These are phyloP conservation scores for Peromyscus californicus DNA, from an alignment of 2,113 vertebrate genomes.

Conservation along the genomic window DNA sequence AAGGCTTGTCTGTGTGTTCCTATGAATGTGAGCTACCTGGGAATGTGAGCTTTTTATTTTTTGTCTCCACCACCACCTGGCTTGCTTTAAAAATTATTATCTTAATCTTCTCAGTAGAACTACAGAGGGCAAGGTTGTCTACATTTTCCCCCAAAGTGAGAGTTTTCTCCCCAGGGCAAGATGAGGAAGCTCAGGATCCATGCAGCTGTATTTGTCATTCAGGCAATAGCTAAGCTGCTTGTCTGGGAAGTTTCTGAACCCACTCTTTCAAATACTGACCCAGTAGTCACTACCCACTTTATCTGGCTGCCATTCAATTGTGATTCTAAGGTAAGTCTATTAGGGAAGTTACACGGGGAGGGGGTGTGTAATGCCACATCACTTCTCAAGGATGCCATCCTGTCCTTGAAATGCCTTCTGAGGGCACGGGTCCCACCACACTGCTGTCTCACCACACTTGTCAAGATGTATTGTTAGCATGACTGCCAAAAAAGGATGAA, in stretches of 20 bases:
- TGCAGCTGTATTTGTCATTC: background rate
- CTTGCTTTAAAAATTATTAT: slow-evolving; percentile 36
- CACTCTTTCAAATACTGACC: background rate
- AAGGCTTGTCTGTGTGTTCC: background rate
- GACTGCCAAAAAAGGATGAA: slow-evolving; percentile 23
- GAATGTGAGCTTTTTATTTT: background rate
- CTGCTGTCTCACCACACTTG: background rate
- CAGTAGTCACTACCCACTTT: background rate
- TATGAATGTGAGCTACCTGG: background rate
- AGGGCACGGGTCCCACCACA: background rate
- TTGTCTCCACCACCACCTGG: background rate
- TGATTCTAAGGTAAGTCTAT: background rate
- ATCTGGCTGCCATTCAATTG: background rate
- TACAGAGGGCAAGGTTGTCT: background rate
- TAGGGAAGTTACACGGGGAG: background rate
- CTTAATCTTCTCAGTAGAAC: background rate
- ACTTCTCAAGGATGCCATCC: background rate
- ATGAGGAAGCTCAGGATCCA: background rate
- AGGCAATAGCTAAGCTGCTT: background rate
- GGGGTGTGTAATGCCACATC: background rate
- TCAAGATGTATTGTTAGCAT: background rate
- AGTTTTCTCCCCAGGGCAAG: background rate
- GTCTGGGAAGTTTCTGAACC: background rate
- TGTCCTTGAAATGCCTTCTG: background rate
- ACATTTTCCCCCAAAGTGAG: background rate